Conservation (phyloP, 2,888 invertebrate genomes). For the Mycalesis mineus region DNA sequence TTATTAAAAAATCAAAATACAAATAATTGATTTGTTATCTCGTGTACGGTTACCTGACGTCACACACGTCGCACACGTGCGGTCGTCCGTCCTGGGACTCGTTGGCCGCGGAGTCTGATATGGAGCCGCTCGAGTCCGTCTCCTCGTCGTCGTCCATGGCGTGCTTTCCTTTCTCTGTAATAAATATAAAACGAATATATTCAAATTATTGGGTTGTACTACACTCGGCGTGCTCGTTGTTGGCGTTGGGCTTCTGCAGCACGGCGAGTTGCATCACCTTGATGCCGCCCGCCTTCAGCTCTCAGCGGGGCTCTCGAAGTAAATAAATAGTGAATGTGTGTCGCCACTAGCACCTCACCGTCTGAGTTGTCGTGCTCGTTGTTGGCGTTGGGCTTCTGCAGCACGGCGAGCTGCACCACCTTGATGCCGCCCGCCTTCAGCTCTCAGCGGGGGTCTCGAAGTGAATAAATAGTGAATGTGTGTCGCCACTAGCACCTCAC, state of each 20-base stretch:
- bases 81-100: conserved; percentile 62
- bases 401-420: conserved; percentile 65
- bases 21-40: not conserved
- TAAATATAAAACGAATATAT: not conserved
- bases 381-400: conserved; percentile 61
- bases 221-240: conserved; percentile 53
- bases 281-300: conserved; percentile 53
- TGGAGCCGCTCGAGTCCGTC: conserved; percentile 68
- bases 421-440: conserved; percentile 57
- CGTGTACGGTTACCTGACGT: conserved; percentile 50
- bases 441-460: conserved; percentile 26
- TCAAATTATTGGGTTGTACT: too few species aligned
- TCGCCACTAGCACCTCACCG: conserved; percentile 47
- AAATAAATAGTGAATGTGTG: not conserved
- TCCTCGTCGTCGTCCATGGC: conserved; percentile 69
- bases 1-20: too few species aligned
- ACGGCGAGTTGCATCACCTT: conserved; percentile 69
- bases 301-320: conserved; percentile 14
- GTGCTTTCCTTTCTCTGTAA: conserved; percentile 48
- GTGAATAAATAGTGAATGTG: not conserved
- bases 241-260: conserved; percentile 63
- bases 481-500: conserved; percentile 43
- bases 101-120: conserved; percentile 60
- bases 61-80: conserved; percentile 69
- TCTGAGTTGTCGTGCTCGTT: conserved; percentile 57